Conservation (phyloP, 2,113 vertebrate genomes). For the Stegostoma tigrinum region DNA sequence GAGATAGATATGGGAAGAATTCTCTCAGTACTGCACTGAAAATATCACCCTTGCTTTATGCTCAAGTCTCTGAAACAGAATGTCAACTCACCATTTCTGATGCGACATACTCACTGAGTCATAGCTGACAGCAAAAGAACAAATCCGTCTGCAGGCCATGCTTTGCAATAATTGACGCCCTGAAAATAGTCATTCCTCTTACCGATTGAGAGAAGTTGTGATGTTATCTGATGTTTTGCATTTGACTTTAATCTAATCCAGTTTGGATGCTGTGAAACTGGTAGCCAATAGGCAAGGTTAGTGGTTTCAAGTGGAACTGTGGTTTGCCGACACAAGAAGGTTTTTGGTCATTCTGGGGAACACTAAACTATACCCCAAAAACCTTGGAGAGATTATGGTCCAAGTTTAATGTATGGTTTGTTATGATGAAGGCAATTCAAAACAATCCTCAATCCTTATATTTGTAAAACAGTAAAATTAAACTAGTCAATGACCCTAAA, state of each 20-base stretch:
- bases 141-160: neutral
- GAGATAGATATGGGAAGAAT: neutral
- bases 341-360: no score
- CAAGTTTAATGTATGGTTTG: no score
- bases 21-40: no score
- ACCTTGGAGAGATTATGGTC: no score
- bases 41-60: neutral
- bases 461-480: no score
- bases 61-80: neutral
- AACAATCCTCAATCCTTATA: no score
- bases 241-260: neutral
- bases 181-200: neutral
- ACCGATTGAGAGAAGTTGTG: neutral
- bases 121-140: neutral
- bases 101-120: neutral
- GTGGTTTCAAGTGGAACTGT: neutral
- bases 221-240: neutral
- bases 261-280: neutral
- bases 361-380: no score
- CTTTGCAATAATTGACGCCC: neutral
- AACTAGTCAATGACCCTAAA: no score
- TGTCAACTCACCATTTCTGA: neutral
- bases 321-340: neutral
- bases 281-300: neutral
- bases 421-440: no score